phyloP scores from a whole-genome alignment of 92 coral and sea anemone genomes.

The Bergia sp. region DNA sequence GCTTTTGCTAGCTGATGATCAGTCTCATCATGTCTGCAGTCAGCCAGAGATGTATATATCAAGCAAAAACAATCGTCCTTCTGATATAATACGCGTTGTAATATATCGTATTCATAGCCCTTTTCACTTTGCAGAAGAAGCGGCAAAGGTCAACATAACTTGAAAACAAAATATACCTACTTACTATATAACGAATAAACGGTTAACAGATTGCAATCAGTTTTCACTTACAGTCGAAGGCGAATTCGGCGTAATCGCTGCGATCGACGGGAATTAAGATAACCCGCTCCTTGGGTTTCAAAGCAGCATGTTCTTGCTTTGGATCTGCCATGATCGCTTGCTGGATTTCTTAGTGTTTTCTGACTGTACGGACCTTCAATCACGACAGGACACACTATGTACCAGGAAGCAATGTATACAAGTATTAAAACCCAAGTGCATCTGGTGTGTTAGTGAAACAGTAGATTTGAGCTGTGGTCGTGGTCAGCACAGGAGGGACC shows the following conservation, averaged over 20 bases:
- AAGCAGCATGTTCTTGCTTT: background rate
- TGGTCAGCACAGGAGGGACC: no score
- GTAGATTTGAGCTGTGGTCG: background rate
- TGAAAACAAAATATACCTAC: background rate
- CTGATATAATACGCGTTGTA: background rate
- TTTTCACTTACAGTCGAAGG: constrained; percentile 34
- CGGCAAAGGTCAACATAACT: background rate
- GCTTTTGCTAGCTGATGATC: background rate
- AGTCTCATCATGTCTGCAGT: background rate
- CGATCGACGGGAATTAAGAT: constrained; percentile 26
- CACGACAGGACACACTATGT: no score
- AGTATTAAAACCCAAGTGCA: background rate
- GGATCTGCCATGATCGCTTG: constrained; percentile 18
- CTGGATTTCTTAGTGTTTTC: background rate
- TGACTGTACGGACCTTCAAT: background rate
- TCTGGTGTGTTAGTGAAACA: background rate
- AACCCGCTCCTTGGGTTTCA: constrained; percentile 1
- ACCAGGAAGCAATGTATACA: background rate
- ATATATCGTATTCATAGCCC: background rate
- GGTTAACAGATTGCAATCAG: background rate
- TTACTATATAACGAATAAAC: background rate
- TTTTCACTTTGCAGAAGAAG: background rate
- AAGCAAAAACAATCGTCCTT: background rate
- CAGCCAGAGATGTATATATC: background rate
- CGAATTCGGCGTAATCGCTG: constrained; percentile 19